phyloP scores from a whole-genome alignment of 1,140 invertebrate genomes.

The Ptiloglossa arizonensis region DNA sequence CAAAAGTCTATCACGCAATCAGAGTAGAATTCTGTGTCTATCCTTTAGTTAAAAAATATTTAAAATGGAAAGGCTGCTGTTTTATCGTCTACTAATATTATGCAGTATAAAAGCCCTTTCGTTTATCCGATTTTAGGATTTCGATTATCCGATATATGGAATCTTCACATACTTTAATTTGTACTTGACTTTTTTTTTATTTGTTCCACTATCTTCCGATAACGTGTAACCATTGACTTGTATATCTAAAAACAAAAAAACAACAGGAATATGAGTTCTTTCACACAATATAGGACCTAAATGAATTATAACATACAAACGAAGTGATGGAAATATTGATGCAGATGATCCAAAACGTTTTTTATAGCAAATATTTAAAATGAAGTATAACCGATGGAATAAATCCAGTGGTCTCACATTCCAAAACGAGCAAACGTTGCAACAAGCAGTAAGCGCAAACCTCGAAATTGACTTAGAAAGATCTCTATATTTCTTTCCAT shows the following conservation, averaged over 20 bases:
- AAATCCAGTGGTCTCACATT: too few relatives aligned
- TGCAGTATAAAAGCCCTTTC: neutral
- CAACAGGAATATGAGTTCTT: conserved; percentile 31
- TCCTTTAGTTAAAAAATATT: neutral
- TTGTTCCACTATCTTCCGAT: conserved; percentile 81
- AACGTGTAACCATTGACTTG: conserved; percentile 84
- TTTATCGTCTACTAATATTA: conserved; percentile 6
- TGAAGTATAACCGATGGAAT: too few relatives aligned
- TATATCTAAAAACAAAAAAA: conserved; percentile 83
- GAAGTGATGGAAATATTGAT: too few relatives aligned
- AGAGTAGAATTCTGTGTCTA: conserved; percentile 2
- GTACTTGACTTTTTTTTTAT: conserved; percentile 57
- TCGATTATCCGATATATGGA: conserved; percentile 8
- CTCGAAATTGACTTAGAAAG: too few relatives aligned
- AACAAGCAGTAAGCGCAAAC: too few relatives aligned
- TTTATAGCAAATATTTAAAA: too few relatives aligned
- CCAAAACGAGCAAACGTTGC: too few relatives aligned
- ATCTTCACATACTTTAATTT: conserved; percentile 25
- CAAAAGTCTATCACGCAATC: conserved; percentile 9
- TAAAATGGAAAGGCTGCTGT: conserved; percentile 6
- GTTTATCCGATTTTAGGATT: neutral
- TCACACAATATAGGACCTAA: neutral
- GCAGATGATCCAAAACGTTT: too few relatives aligned
- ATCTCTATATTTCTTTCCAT: too few relatives aligned
- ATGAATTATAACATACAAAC: neutral